These are phyloP conservation scores for Nymphalis io DNA, from an alignment of 1,140 invertebrate genomes.

Conservation along the genomic window DNA sequence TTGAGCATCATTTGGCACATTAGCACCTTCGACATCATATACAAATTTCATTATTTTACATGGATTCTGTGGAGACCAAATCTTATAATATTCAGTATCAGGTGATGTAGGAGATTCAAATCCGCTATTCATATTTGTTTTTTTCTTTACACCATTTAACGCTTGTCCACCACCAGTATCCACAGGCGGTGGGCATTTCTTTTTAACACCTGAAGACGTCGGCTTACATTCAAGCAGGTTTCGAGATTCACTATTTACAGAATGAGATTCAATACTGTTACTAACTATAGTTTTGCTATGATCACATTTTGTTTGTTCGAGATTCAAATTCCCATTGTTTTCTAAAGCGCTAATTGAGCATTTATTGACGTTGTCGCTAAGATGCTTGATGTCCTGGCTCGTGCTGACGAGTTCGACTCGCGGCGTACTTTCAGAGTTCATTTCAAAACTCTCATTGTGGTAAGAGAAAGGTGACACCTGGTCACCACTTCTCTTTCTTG, in stretches of 20 bases:
- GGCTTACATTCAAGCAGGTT: conserved; percentile 63
- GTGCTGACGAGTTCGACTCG: conserved; percentile 66
- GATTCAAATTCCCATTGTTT: conserved; percentile 64
- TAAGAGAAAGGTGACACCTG: conserved; percentile 73
- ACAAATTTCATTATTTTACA: conserved; percentile 82
- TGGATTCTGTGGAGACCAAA: conserved; percentile 82
- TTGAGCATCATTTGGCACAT: conserved; percentile 71
- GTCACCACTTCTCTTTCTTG: conserved; percentile 74
- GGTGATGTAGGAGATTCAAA: conserved; percentile 80
- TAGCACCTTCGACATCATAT: conserved; percentile 80
- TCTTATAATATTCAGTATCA: conserved; percentile 83
- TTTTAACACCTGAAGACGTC: conserved; percentile 76
- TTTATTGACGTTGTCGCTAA: conserved; percentile 78
- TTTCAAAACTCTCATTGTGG: conserved; percentile 76
- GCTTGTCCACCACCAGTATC: conserved; percentile 70
- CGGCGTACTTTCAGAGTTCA: conserved; percentile 69
- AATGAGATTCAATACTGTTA: conserved; percentile 72
- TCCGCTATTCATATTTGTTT: conserved; percentile 72
- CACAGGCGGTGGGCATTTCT: conserved; percentile 77
- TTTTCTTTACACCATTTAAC: conserved; percentile 76
- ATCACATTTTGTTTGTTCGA: conserved; percentile 76
- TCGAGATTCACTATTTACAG: conserved; percentile 76
- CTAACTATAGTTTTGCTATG: conserved; percentile 75
- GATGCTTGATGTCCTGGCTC: conserved; percentile 73
- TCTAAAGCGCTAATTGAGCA: conserved; percentile 81